Base-by-base conservation (phyloP, 64 coral and sea anemone genomes). In the Porites australiensis region DNA sequence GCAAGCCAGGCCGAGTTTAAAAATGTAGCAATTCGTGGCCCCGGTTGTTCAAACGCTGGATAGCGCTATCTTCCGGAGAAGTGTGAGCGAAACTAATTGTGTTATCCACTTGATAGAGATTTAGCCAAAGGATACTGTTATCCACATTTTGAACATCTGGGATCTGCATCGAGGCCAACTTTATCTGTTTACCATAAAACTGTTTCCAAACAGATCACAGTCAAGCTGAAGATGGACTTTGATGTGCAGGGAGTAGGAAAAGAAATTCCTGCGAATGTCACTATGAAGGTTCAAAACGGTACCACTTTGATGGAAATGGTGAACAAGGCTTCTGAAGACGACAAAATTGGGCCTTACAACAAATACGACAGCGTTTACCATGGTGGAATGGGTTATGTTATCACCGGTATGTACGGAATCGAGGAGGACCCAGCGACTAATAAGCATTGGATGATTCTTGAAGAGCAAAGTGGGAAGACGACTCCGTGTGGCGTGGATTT, bases 291-390 rank as follows among this genome's bases (percentile, higher is more conserved):
- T 7, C 63, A 3, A 5, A 84, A 84, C 62, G 81, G 81, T 3
- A 84, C 81, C 1, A 46, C 68, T 8, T 18, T 84, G 10, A 8
- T 51, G 3, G 63, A 67, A 8, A 68, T 84, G 15, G 27, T 84
- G 8, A 66, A 84, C 81, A 84, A 84, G 49, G 81, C 63, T 2
- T 62, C 81, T 6, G 46, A 3, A 6, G 81, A 13, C 2, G 8
- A 68, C 7, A 68, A 84, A 13, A 8, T 52, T 22, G 45, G 81
- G 0, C 46, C 81, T 22, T 84, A 52, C 44, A 68, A 69, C 61
- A 51, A 51, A 68, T 84, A 84, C 63, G 61, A 84, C 2, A 84
- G 18, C 61, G 64, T 44, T 1, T 84, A 84, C 62, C 51, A 69
- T 45, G 27, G 13, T 0, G 63, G 63, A 13, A 0, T 84, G 0